Conservation (phyloP, 2,113 vertebrate genomes). For the Misgurnus mizolepis region DNA sequence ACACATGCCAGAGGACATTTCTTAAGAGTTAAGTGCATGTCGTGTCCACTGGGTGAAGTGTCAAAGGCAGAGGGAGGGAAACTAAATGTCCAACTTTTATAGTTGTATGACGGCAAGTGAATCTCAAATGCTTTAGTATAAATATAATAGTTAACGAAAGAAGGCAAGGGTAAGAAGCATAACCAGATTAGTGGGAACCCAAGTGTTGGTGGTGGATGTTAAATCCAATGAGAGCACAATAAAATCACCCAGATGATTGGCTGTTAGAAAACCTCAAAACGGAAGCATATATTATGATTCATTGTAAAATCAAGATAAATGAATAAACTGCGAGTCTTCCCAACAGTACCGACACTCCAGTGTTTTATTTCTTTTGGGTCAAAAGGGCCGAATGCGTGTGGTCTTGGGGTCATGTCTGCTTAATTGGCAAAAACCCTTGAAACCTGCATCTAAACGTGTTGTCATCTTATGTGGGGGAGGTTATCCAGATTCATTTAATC, state of each 20-base stretch:
- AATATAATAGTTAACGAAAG: too few relatives aligned
- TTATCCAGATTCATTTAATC: neutral
- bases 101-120: neutral
- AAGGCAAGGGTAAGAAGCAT: too few relatives aligned
- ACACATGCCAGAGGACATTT: slow-evolving; percentile 59
- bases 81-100: neutral
- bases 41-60: slow-evolving; percentile 48
- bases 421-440: neutral
- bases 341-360: too few relatives aligned
- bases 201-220: too few relatives aligned
- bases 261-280: too few relatives aligned
- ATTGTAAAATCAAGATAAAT: too few relatives aligned
- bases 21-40: slow-evolving; percentile 33
- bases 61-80: slow-evolving; percentile 14
- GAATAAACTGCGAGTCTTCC: too few relatives aligned
- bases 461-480: neutral
- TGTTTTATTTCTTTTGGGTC: neutral
- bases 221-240: too few relatives aligned
- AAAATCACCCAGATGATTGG: too few relatives aligned
- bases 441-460: neutral
- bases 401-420: slow-evolving; percentile 6
- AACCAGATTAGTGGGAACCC: too few relatives aligned
- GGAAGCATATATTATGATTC: too few relatives aligned
- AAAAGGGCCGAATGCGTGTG: slow-evolving; percentile 8
- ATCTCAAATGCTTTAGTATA: too few relatives aligned